Evolutionary conservation across 2,888 invertebrate species (phyloP).

Genomic region (Pristionchus arcanus): DNA sequence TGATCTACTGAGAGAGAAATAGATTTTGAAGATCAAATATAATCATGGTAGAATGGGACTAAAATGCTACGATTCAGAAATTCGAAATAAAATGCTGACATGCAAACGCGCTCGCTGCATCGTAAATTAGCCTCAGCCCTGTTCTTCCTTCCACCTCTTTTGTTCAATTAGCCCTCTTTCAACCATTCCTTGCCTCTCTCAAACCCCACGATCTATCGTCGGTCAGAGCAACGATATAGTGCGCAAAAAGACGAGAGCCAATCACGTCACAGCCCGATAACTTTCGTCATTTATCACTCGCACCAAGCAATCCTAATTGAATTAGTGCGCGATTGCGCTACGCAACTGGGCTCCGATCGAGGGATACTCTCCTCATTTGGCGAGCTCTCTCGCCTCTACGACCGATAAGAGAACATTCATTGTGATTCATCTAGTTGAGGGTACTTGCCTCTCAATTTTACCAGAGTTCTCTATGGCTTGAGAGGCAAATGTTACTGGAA

Average conservation of each 20-base stretch:
- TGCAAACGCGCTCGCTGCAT: neutral
- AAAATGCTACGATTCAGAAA: too few species aligned
- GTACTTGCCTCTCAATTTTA: too few species aligned
- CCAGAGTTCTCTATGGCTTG: too few species aligned
- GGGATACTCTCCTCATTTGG: neutral
- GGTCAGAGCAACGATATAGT: neutral
- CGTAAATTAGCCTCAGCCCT: conserved; percentile 6
- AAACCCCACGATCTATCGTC: neutral
- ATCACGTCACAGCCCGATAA: neutral
- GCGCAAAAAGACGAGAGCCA: neutral
- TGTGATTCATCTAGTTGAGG: too few species aligned
- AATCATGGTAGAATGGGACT: too few species aligned
- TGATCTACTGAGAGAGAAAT: too few species aligned
- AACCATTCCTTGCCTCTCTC: neutral
- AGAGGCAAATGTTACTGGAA: neutral
- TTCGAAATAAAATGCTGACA: too few species aligned
- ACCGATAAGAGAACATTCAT: too few species aligned
- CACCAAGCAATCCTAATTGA: neutral
- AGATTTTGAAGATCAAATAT: too few species aligned
- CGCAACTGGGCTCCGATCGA: neutral
- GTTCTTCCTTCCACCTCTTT: neutral
- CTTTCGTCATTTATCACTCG: conserved; percentile 11
- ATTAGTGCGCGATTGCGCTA: neutral
- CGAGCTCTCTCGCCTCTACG: too few species aligned
- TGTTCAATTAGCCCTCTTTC: neutral